Evolutionary conservation across 1,140 invertebrate species (phyloP).

Genomic region (Lasioglossum albipes): DNA sequence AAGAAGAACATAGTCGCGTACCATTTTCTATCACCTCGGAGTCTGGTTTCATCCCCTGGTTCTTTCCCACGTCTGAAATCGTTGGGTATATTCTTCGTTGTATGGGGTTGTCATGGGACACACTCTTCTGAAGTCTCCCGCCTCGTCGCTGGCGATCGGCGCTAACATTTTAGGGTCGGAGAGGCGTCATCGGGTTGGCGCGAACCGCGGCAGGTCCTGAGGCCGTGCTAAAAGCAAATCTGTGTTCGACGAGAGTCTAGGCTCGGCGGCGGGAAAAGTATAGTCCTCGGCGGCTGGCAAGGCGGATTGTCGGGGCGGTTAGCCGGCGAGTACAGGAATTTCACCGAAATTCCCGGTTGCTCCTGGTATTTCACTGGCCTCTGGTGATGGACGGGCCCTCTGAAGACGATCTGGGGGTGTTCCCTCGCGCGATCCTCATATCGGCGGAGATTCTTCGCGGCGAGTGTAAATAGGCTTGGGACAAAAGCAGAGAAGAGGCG

Average conservation of each 20-base stretch:
- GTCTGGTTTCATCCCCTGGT: neutral
- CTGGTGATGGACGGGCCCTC: neutral
- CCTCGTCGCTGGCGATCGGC: neutral
- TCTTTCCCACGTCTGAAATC: neutral
- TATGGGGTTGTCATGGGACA: slow-evolving; percentile 3
- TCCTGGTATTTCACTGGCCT: neutral
- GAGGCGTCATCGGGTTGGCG: neutral
- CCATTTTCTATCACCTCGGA: neutral
- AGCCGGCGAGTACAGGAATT: neutral
- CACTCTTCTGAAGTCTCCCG: neutral
- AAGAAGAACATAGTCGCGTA: too few relatives aligned
- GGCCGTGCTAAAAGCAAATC: slow-evolving; percentile 64
- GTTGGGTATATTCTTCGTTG: neutral
- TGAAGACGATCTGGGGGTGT: neutral
- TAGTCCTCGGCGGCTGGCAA: slow-evolving; percentile 36
- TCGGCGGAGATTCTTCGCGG: neutral
- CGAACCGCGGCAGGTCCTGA: neutral
- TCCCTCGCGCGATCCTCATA: neutral
- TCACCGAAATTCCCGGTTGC: slow-evolving; percentile 22
- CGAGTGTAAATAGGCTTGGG: slow-evolving; percentile 2
- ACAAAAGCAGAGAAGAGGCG: slow-evolving; percentile 16
- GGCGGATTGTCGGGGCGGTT: neutral
- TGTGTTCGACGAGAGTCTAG: slow-evolving; percentile 57
- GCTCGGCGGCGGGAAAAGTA: slow-evolving; percentile 49
- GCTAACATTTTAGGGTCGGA: neutral